Conservation (phyloP, 2,888 invertebrate species). For the Pterostichus niger region DNA sequence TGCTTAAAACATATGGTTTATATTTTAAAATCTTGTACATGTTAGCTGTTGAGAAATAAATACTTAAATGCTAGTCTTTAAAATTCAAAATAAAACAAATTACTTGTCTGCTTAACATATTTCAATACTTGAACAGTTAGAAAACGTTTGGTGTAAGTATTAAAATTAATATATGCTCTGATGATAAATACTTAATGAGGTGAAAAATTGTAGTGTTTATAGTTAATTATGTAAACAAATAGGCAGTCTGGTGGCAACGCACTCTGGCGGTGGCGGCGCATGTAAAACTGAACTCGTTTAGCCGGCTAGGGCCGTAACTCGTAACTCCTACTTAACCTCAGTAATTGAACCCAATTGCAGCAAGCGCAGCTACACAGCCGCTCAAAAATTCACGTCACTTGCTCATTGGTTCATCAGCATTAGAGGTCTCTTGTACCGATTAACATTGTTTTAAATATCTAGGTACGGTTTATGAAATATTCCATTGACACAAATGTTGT, state of each 20-base stretch:
- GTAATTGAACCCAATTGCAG: conserved; percentile 66
- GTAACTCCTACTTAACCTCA: conserved; percentile 65
- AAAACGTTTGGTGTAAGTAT: conserved; percentile 8
- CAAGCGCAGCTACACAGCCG: conserved; percentile 51
- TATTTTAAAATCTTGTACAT: no score
- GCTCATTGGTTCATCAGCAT: conserved; percentile 28
- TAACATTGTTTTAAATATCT: no score
- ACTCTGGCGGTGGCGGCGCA: conserved; percentile 21
- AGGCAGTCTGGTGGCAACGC: conserved; percentile 51
- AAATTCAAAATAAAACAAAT: conserved; percentile 2
- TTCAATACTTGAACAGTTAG: not conserved
- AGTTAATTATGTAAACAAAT: conserved; percentile 66
- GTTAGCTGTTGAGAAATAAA: no score
- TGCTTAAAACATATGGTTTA: no score
- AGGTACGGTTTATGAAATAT: no score
- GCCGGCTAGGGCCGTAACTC: conserved; percentile 55
- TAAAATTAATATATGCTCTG: conserved; percentile 43
- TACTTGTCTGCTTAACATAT: conserved; percentile 15
- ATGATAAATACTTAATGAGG: conserved; percentile 53
- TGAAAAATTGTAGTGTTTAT: conserved; percentile 60
- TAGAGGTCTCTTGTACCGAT: not conserved
- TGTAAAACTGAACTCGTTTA: conserved; percentile 56
- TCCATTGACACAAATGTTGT: no score
- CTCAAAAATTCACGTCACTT: conserved; percentile 54
- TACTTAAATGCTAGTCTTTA: not conserved